A percentile compares a stretch with the other conserved stretches of the same genome.
Conservation (phyloP, 2,113 vertebrate species). For the Misgurnus mizolepis region DNA sequence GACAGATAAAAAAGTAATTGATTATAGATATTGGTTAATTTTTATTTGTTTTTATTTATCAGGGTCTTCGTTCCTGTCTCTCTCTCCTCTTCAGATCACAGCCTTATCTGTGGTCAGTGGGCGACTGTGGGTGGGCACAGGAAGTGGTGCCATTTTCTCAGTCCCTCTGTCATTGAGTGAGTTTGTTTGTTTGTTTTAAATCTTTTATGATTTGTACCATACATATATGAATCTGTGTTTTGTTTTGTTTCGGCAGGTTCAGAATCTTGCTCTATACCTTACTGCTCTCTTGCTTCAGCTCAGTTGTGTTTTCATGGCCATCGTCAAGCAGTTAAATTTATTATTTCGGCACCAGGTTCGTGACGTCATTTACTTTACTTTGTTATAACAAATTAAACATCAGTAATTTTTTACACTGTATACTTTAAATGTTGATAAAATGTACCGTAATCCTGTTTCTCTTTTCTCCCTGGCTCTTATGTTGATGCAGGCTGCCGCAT, state of each 20-base stretch:
- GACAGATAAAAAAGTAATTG: background rate
- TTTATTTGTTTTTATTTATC: background rate
- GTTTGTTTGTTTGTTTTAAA: slow-evolving; percentile 44
- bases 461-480: background rate
- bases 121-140: slow-evolving; percentile 77
- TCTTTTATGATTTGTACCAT: background rate
- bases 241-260: slow-evolving; percentile 63
- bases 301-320: slow-evolving; percentile 80
- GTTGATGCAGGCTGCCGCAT: slow-evolving; percentile 70
- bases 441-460: background rate
- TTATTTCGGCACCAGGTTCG: slow-evolving; percentile 73
- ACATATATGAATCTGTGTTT: background rate
- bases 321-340: slow-evolving; percentile 76
- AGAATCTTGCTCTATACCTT: slow-evolving; percentile 74
- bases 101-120: slow-evolving; percentile 70
- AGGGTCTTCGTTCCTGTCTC: slow-evolving; percentile 72
- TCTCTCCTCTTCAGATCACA: slow-evolving; percentile 77
- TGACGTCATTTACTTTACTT: background rate
- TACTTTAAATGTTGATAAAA: too few relatives aligned
- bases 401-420: too few relatives aligned
- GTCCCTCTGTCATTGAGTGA: slow-evolving; percentile 73
- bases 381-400: background rate
- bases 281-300: slow-evolving; percentile 66
- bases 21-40: background rate
- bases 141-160: slow-evolving; percentile 76